Base-by-base conservation (phyloP, 2,797 vertebrate species). In the Hafferia zeledoni region DNA sequence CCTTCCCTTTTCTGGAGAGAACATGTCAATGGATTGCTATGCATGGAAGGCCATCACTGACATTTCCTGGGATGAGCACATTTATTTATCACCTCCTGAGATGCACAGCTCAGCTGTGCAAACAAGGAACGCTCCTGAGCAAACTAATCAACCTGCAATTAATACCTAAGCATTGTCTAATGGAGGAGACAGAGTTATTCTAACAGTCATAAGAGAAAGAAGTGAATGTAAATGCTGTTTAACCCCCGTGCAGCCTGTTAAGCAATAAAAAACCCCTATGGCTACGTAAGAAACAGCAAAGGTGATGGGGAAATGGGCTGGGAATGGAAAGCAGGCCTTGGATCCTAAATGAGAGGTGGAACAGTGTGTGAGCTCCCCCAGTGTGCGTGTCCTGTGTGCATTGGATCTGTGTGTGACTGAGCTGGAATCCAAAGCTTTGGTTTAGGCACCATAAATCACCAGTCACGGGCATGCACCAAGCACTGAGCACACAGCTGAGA, bases 111-210 rank as follows among this genome's bases (percentile, higher is more conserved):
- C 76, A 75, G 56, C 71, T 95, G 76, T 80, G 84, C 44, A 90
- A 94, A 94, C 18, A 95, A 93, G 10, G 13, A 93, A 79, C 17
- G 13, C 57, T 24, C 77, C 78, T 81, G 57, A 89, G 39, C 65
- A 81, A 91, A 67, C 10, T 90, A 80, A 97, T 83, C 94, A 93
- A 90, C 39, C 23, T 87, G 64, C 79, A 94, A 65, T 94, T 94
- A 94, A 92, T 60, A 71, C 31, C 69, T 72, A 92, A 81, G 60
- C 83, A 52, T 39, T 67, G 31, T 75, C 63, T 39, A 44, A 77
- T 13, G 43, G 55, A 70, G 61, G 87, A 95, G 85, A 35, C 24
- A 13, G 13, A 91, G 75, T 76, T 92, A 74, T 77, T 84, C 69
- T 75, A 65, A n/a, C 8, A 68, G 67, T 67, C 56, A 43, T 43